Percentiles rank a stretch among this genome's conserved stretches.
Evolutionary conservation across 2,888 invertebrate genomes (phyloP).

Genomic region (Brachylomia viminalis): DNA sequence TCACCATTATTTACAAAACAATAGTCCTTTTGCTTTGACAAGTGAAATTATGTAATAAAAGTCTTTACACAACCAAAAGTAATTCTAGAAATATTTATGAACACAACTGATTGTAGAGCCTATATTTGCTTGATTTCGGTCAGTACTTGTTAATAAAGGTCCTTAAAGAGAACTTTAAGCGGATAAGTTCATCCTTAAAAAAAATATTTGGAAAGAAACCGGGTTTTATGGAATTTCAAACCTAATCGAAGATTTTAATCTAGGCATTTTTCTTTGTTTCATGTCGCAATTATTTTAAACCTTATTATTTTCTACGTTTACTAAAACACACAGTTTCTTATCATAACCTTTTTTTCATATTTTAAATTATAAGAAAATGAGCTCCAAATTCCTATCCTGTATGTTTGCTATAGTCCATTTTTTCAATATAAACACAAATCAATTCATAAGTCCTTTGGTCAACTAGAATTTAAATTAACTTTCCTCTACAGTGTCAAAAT

Average conservation of each 20-base stretch:
- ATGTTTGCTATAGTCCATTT: not conserved
- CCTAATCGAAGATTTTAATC: conserved; percentile 4
- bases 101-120: conserved; percentile 25
- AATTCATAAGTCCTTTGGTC: not conserved
- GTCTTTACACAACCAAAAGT: conserved; percentile 23
- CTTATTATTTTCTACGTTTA: not conserved
- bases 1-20: conserved; percentile 51
- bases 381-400: not conserved
- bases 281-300: too few species aligned
- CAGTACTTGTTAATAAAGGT: conserved; percentile 31
- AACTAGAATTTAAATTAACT: not conserved
- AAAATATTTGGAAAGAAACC: conserved; percentile 25
- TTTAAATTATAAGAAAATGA: not conserved
- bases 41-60: conserved; percentile 31
- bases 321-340: too few species aligned
- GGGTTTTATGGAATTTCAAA: conserved; percentile 13
- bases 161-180: conserved; percentile 30
- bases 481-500: conserved; percentile 86
- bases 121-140: conserved; percentile 12
- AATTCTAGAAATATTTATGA: conserved; percentile 26
- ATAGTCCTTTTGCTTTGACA: conserved; percentile 46
- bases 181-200: conserved; percentile 21
- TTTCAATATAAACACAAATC: not conserved
- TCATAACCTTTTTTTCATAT: not conserved
- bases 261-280: not conserved